Evolutionary conservation across 1,140 invertebrate genomes (phyloP).

Genomic region (Ladona fulva): DNA sequence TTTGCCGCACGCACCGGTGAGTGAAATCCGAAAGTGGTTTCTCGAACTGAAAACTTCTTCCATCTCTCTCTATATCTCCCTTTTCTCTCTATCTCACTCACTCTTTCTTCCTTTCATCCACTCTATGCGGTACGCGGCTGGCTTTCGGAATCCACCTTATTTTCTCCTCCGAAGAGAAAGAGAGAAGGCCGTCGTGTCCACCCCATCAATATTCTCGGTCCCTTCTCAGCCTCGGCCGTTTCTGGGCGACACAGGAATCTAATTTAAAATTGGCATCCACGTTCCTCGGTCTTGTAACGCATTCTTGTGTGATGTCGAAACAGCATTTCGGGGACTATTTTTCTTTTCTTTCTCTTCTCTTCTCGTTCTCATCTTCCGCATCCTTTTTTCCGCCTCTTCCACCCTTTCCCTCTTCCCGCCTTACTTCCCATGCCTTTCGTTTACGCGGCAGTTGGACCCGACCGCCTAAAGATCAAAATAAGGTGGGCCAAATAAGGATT

Average conservation of each 20-base stretch:
- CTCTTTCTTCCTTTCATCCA: too few relatives aligned
- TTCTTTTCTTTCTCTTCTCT: not conserved
- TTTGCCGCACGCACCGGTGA: not conserved
- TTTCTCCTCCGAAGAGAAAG: not conserved
- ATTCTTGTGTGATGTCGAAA: slow-evolving; percentile 9
- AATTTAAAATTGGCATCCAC: slow-evolving; percentile 1
- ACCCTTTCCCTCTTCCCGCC: not conserved
- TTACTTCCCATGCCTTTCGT: not conserved
- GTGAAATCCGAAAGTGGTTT: not conserved
- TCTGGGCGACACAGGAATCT: slow-evolving; percentile 2
- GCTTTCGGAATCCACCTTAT: not conserved
- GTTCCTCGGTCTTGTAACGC: slow-evolving; percentile 6
- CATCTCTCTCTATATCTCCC: not conserved
- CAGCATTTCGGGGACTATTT: slow-evolving; percentile 4
- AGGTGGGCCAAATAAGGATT: not conserved
- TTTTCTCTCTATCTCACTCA: not conserved
- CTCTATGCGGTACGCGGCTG: not conserved
- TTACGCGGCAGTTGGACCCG: too few relatives aligned
- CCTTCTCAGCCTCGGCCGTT: not conserved
- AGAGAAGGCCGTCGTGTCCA: not conserved
- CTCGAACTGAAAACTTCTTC: not conserved
- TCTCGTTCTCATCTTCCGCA: not conserved
- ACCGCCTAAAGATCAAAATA: too few relatives aligned
- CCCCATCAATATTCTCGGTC: not conserved
- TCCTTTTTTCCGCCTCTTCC: not conserved